A percentile compares a stretch with the other conserved stretches of the same genome.
phyloP scores from a whole-genome alignment of 2,113 vertebrate genomes.

The Theristicus caerulescens region DNA sequence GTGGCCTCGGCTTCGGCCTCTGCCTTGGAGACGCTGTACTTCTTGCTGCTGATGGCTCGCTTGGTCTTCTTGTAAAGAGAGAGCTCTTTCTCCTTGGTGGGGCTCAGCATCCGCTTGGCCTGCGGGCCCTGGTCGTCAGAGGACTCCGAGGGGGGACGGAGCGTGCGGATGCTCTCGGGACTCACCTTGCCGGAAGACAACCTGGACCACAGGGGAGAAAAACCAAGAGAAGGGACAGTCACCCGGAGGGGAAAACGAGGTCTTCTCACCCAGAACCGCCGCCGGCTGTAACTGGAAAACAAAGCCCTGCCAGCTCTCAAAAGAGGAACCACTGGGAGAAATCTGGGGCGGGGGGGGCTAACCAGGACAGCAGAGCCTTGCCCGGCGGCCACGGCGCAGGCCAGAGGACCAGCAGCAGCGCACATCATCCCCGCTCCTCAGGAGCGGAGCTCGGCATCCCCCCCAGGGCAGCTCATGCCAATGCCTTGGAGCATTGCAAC shows the following conservation, averaged over 20 bases:
- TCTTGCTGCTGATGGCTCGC: conserved; percentile 96
- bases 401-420: background rate
- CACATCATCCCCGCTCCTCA: background rate
- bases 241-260: background rate
- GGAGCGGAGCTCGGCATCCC: background rate
- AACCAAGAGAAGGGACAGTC: conserved; percentile 11
- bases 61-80: conserved; percentile 99
- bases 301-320: background rate
- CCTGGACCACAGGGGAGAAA: conserved; percentile 72
- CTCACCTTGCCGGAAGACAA: conserved; percentile 98
- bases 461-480: background rate
- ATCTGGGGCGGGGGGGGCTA: background rate
- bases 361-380: background rate
- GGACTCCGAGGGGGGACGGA: conserved; percentile 90
- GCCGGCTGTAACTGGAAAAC: background rate
- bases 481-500: background rate
- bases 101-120: conserved; percentile 91
- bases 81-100: conserved; percentile 90
- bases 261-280: background rate
- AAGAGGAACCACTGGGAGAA: background rate
- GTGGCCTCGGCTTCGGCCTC: conserved; percentile 90
- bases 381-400: background rate
- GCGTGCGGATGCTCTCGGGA: conserved; percentile 93
- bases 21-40: conserved; percentile 96
- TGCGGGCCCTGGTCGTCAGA: conserved; percentile 89